Evolutionary conservation across 2,797 vertebrate species (phyloP).

Genomic region (Crocodylus rhombifer): DNA sequence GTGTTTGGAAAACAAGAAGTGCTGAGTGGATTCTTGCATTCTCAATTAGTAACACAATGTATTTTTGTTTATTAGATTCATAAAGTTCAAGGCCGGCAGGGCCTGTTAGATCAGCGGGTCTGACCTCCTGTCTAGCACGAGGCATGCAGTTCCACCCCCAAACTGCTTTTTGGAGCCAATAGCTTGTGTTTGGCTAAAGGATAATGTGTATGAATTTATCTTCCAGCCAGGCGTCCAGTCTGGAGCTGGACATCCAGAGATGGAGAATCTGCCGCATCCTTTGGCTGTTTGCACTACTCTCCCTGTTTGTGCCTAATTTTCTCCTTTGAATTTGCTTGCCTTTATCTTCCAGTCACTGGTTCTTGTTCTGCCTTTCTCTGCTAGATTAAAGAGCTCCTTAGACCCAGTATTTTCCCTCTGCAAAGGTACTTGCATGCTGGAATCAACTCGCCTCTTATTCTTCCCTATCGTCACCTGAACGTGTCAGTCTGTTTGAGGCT

Average conservation of each 20-base stretch:
- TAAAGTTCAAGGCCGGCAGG: neutral
- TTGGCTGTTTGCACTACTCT: slow-evolving; percentile 46
- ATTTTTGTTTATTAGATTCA: neutral
- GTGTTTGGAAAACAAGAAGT: neutral
- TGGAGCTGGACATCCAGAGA: neutral
- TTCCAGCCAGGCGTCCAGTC: neutral
- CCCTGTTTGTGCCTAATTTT: slow-evolving; percentile 16
- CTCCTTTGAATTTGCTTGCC: slow-evolving; percentile 58
- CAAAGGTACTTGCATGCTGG: slow-evolving; percentile 63
- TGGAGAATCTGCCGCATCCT: neutral
- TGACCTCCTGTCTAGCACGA: neutral
- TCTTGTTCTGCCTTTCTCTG: slow-evolving; percentile 58
- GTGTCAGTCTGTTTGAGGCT: slow-evolving; percentile 35
- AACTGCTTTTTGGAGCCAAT: neutral
- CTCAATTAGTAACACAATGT: neutral
- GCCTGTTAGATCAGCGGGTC: slow-evolving; percentile 28
- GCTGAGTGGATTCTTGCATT: slow-evolving; percentile 37
- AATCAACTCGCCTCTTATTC: slow-evolving; percentile 66
- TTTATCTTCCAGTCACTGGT: slow-evolving; percentile 69
- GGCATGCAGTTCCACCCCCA: neutral
- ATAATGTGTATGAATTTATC: neutral
- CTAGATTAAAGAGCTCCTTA: slow-evolving; percentile 48
- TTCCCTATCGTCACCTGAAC: slow-evolving; percentile 73
- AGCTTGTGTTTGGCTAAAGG: neutral
- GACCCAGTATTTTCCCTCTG: slow-evolving; percentile 44